Base-by-base conservation (phyloP, 2,113 vertebrate species). In the Cyphotilapia sp. region DNA sequence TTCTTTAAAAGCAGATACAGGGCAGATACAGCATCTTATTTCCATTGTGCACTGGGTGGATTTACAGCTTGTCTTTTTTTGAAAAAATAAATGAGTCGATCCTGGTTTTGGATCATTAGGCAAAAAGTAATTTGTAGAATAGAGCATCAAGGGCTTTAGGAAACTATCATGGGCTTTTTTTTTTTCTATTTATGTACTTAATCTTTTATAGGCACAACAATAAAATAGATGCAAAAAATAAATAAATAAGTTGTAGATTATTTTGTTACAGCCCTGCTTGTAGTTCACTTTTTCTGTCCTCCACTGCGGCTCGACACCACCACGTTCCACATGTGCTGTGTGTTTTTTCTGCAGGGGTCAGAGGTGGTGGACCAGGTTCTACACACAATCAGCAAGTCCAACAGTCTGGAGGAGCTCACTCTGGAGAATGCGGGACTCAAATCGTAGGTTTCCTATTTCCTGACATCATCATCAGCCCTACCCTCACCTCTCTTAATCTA, bases 311-410 rank as follows among this genome's bases (percentile, higher is more conserved):
- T 13, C 2, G 16, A 81, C 35, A n/a, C 27, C 5, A 76, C 8
- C 8, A 10, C 29, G 7, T 49, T 74, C 82, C 66, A 38, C 71
- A 9, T 1, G 27, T 9, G 31, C 17, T 4, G 6, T 87, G 9
- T 90, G 61, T 13, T 85, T 81, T 61, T n/a, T 51, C 78, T 35
- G 7, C 85, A 98, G 98, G 97, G 97, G 22, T 98, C 98, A 1
- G 98, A 98, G 96, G 98, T 98, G 35, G 96, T 97, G 80, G 98
- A 98, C 88, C 98, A 98, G 95, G 97, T 98, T 29, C 94, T 98
- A 69, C 98, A 98, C 91, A 97, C 97, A 4, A 93, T 98, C 90
- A 98, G 98, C 96, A 97, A 98, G 90, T 98, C 98, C 40, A 97
- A 97, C 94, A 97, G 97, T 89, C 95, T 98, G n/a, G 97, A 98